Conservation (phyloP, 2,797 vertebrate genomes). For the Mastacembelus armatus region DNA sequence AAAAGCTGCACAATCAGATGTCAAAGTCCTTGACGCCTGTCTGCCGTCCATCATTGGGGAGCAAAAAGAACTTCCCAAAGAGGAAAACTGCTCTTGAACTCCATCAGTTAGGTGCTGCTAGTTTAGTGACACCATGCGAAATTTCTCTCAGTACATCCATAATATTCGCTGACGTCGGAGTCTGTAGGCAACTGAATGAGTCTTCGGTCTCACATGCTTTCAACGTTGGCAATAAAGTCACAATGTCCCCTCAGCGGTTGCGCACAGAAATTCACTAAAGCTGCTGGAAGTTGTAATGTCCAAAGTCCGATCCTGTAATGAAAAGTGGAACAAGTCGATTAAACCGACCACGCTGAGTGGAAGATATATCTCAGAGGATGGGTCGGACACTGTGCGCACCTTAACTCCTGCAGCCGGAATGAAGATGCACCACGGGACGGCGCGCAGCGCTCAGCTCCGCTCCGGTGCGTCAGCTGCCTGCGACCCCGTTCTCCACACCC, state of each 20-base stretch:
- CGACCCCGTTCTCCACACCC: background rate
- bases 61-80: constrained; percentile 23
- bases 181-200: background rate
- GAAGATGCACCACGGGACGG: constrained; percentile 70
- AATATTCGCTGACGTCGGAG: constrained; percentile 12
- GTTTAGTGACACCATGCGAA: background rate
- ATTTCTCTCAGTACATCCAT: constrained; percentile 24
- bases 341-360: background rate
- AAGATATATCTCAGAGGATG: constrained; percentile 32
- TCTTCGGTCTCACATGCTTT: background rate
- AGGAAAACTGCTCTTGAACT: constrained; percentile 17
- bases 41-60: constrained; percentile 61
- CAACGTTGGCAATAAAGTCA: background rate
- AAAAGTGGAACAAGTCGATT: background rate
- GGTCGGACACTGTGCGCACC: constrained; percentile 44
- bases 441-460: constrained; percentile 37
- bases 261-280: background rate
- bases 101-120: constrained; percentile 28
- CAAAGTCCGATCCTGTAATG: background rate
- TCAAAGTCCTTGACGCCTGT: constrained; percentile 51
- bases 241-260: constrained; percentile 22
- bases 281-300: background rate
- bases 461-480: constrained; percentile 70
- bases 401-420: constrained; percentile 56
- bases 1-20: constrained; percentile 56